A percentile compares a stretch with the other conserved stretches of the same genome.
Conservation (phyloP, 2,113 vertebrate genomes). For the Halichoeres trimaculatus region DNA sequence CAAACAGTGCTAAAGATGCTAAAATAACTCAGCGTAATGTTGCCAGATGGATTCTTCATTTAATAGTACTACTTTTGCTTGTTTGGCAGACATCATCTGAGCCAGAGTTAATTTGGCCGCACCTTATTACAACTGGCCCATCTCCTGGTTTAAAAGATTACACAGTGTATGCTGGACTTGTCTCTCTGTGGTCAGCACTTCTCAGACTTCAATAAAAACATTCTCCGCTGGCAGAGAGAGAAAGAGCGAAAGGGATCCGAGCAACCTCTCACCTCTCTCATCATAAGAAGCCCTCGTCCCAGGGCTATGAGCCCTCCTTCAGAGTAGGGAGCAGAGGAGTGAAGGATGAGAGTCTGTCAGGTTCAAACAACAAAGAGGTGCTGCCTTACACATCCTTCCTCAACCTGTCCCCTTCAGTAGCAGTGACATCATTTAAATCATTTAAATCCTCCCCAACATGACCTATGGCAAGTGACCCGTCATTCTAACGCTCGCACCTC, state of each 20-base stretch:
- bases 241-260: constrained; percentile 70
- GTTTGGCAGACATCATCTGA: constrained; percentile 71
- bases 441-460: constrained; percentile 80
- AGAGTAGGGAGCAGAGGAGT: constrained; percentile 62
- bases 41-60: constrained; percentile 68
- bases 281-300: constrained; percentile 73
- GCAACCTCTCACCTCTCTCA: constrained; percentile 77
- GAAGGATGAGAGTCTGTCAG: constrained; percentile 75
- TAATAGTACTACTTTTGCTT: constrained; percentile 54
- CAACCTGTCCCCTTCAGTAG: constrained; percentile 75
- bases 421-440: constrained; percentile 82
- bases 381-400: constrained; percentile 77
- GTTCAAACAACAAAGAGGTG: constrained; percentile 83
- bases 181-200: constrained; percentile 80
- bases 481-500: constrained; percentile 73
- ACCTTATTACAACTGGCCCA: constrained; percentile 67
- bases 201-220: constrained; percentile 80
- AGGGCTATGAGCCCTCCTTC: constrained; percentile 72
- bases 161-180: constrained; percentile 59
- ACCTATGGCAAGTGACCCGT: constrained; percentile 81
- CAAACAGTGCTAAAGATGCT: constrained; percentile 58
- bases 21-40: constrained; percentile 40
- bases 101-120: constrained; percentile 68
- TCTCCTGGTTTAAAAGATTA: constrained; percentile 76
- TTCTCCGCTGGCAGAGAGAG: constrained; percentile 63